A percentile compares a stretch with the other conserved stretches of the same genome.
phyloP scores from a whole-genome alignment of 1,140 invertebrate species.

The Cydia amplana region DNA sequence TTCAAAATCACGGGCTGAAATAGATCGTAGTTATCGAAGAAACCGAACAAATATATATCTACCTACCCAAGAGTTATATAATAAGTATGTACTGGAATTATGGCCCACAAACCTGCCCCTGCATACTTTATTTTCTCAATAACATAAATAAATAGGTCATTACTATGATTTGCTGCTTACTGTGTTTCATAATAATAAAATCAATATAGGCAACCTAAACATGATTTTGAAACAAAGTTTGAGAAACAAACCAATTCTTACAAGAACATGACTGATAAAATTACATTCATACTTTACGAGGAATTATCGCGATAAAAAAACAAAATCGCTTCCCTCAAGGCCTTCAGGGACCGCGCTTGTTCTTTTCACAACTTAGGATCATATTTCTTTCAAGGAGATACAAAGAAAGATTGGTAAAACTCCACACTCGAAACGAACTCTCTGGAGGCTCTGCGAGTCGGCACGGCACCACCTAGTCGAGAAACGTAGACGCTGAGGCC shows the following conservation, averaged over 20 bases:
- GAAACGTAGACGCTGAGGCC: neutral
- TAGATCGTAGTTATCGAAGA: neutral
- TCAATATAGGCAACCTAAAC: too few species aligned
- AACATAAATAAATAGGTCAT: too few species aligned
- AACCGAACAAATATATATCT: neutral
- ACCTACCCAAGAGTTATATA: neutral
- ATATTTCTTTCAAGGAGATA: slow-evolving; percentile 27
- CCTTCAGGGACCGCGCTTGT: slow-evolving; percentile 21
- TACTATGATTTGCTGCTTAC: too few species aligned
- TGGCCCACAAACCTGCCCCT: too few species aligned
- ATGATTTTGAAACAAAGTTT: too few species aligned
- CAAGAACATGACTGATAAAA: neutral
- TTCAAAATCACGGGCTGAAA: slow-evolving; percentile 3
- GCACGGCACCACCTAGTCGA: neutral
- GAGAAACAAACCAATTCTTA: too few species aligned
- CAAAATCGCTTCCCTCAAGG: slow-evolving; percentile 9
- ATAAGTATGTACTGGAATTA: too few species aligned
- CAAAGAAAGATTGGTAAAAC: slow-evolving; percentile 32
- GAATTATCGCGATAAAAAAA: slow-evolving; percentile 25
- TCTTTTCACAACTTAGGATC: slow-evolving; percentile 31
- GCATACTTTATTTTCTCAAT: too few species aligned
- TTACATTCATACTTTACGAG: neutral
- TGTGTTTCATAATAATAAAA: too few species aligned
- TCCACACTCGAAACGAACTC: slow-evolving; percentile 28
- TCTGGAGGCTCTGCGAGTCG: neutral